Percentiles rank a stretch among this genome's conserved stretches.
These are phyloP conservation scores for Hypomesus transpacificus DNA, from an alignment of 2,113 vertebrate species.

Conservation along the genomic window DNA sequence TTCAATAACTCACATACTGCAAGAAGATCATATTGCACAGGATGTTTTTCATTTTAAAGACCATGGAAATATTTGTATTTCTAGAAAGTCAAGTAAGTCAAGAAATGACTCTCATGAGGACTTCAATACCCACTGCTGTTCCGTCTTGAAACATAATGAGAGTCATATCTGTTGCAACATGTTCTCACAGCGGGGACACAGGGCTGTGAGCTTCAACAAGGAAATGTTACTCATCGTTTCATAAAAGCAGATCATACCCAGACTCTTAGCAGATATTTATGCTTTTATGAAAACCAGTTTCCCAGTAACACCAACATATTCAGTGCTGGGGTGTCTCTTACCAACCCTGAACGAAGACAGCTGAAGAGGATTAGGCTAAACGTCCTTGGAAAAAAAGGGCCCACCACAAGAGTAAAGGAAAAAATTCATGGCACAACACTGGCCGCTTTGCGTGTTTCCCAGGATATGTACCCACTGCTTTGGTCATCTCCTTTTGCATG, in stretches of 20 bases:
- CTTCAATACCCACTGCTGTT: conserved; percentile 11
- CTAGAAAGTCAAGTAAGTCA: too few relatives aligned
- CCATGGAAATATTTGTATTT: conserved; percentile 36
- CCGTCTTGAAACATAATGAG: conserved; percentile 26
- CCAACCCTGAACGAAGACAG: conserved; percentile 70
- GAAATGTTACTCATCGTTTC: conserved; percentile 74
- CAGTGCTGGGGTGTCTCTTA: conserved; percentile 63
- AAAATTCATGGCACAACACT: conserved; percentile 66
- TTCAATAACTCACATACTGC: conserved; percentile 17
- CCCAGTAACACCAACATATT: conserved; percentile 55
- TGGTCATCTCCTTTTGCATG: conserved; percentile 37
- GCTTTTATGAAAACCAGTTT: conserved; percentile 73
- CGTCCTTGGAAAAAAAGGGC: conserved; percentile 72
- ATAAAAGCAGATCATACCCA: conserved; percentile 64
- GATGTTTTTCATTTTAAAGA: conserved; percentile 39
- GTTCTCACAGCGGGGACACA: conserved; percentile 44
- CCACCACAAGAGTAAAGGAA: conserved; percentile 68
- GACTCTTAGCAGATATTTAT: conserved; percentile 74
- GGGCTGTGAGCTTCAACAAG: conserved; percentile 54
- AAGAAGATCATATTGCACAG: conserved; percentile 15
- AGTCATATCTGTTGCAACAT: conserved; percentile 41
- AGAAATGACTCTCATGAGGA: conserved; percentile 23
- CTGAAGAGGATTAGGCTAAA: conserved; percentile 74
- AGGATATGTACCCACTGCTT: conserved; percentile 50
- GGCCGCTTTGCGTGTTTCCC: conserved; percentile 65